Percentiles rank a stretch among this genome's conserved stretches.
These are phyloP conservation scores for Ibidorhyncha struthersii DNA, from an alignment of 2,113 vertebrate genomes.

Conservation along the genomic window DNA sequence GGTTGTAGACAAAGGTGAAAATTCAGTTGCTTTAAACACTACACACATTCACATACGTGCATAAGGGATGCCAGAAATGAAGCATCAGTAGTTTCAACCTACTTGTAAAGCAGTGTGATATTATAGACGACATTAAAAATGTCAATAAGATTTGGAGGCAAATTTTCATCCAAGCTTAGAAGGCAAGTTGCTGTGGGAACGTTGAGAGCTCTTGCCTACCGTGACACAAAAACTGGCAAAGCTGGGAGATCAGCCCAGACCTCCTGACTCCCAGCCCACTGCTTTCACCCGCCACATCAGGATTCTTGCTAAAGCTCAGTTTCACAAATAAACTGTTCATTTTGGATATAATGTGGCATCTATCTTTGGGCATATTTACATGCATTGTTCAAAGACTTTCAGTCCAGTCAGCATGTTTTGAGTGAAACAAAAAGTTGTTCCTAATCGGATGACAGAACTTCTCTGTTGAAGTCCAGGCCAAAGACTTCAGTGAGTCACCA, in stretches of 20 bases:
- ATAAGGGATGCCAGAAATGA: not conserved
- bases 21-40: not conserved
- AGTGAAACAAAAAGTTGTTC: not conserved
- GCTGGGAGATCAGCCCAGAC: not conserved
- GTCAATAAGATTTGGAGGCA: not conserved
- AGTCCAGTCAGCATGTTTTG: not conserved
- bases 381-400: not conserved
- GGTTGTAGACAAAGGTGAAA: not conserved
- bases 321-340: not conserved
- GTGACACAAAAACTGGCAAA: not conserved
- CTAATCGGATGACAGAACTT: not conserved
- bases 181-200: not conserved
- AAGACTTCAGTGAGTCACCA: slow-evolving; percentile 3
- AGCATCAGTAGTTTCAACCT: not conserved
- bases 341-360: not conserved
- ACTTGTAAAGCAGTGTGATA: not conserved
- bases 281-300: accelerated
- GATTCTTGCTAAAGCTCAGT: not conserved
- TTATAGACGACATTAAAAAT: not conserved
- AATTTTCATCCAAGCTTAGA: not conserved
- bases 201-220: not conserved
- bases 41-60: accelerated
- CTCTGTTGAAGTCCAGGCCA: not conserved
- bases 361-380: not conserved
- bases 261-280: not conserved